Conservation (phyloP, 1,140 invertebrate species). For the Aradophagus sp. region DNA sequence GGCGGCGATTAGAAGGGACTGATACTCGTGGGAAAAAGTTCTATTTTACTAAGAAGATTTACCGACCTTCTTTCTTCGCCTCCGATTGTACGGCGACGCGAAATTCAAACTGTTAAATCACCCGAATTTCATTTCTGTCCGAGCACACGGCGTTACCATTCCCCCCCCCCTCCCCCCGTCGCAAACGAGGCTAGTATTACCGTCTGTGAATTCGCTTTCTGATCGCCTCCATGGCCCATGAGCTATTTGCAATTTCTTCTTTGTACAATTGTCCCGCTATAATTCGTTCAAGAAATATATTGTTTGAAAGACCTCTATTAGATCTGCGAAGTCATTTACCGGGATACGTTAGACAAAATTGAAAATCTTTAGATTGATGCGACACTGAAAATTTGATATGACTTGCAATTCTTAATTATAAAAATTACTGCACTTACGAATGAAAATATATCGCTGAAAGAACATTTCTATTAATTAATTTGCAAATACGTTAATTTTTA, state of each 20-base stretch:
- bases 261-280: conserved; percentile 33
- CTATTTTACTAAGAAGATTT: conserved; percentile 63
- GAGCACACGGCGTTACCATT: conserved; percentile 64
- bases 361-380: not conserved
- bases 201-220: conserved; percentile 44
- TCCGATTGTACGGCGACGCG: conserved; percentile 60
- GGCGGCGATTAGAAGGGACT: too few species aligned
- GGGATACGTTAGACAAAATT: not conserved
- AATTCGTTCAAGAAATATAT: conserved; percentile 42
- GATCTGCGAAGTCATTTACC: conserved; percentile 5
- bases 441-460: too few species aligned
- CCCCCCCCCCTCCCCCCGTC: conserved; percentile 56
- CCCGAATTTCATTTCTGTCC: conserved; percentile 71
- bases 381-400: not conserved
- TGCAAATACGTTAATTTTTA: too few species aligned
- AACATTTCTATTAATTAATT: too few species aligned
- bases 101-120: conserved; percentile 69
- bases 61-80: conserved; percentile 51
- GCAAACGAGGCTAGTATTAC: conserved; percentile 58
- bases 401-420: too few species aligned
- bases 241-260: conserved; percentile 52
- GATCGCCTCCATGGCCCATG: conserved; percentile 43
- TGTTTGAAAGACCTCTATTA: conserved; percentile 21
- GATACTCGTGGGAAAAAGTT: conserved; percentile 60
- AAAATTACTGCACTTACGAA: too few species aligned